phyloP scores from a whole-genome alignment of 2,113 vertebrate species.

The Nycticebus coucang region DNA sequence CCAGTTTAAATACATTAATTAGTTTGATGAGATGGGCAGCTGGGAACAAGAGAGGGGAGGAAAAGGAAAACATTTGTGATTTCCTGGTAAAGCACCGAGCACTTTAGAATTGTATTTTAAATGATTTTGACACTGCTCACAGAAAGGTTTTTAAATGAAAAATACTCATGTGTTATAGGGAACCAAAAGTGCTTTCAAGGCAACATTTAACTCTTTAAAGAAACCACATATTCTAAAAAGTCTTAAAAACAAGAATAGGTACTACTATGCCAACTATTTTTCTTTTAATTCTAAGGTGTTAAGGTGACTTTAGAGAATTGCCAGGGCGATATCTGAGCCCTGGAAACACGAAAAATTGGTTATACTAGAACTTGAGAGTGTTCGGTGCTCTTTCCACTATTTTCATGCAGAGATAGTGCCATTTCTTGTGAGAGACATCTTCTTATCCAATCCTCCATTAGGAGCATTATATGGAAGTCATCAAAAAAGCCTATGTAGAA shows the following conservation, averaged over 20 bases:
- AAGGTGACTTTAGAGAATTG: not conserved
- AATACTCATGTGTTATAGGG: not conserved
- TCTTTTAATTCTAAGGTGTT: not conserved
- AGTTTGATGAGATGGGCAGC: not conserved
- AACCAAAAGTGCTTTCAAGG: not conserved
- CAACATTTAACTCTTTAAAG: not conserved
- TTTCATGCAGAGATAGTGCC: not conserved
- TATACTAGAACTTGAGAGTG: not conserved
- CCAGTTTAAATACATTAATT: not conserved
- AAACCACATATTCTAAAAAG: not conserved
- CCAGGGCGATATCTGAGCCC: not conserved
- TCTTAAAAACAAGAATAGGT: slow-evolving; percentile 3
- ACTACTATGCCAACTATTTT: not conserved
- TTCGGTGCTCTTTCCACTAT: not conserved
- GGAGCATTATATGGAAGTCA: not conserved
- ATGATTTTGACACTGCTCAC: not conserved
- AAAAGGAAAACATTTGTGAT: not conserved
- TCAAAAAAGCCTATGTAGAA: not conserved
- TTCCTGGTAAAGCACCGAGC: not conserved
- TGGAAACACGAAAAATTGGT: not conserved
- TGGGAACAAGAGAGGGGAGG: not conserved
- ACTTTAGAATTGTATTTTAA: not conserved
- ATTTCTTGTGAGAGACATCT: not conserved
- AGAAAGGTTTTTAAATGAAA: slow-evolving; percentile 21
- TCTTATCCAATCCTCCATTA: not conserved